Percentiles rank a stretch among this genome's conserved stretches.
Conservation (phyloP, 2,797 vertebrate species). For the Calcarius lapponicus region DNA sequence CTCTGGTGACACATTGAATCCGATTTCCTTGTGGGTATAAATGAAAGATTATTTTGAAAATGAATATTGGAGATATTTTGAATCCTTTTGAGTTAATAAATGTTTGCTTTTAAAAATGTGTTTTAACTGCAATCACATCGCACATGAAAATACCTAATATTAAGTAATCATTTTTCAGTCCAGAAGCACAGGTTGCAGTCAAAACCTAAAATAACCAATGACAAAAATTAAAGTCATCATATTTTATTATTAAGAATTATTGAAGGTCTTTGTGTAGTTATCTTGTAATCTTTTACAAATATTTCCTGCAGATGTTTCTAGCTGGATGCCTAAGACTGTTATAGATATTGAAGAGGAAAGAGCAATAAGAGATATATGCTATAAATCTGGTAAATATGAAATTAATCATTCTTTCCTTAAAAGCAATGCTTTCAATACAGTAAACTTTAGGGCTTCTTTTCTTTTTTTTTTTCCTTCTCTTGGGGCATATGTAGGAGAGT, state of each 20-base stretch:
- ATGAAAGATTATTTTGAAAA: not conserved
- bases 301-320: conserved; percentile 64
- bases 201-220: not conserved
- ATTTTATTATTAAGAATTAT: not conserved
- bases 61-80: not conserved
- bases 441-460: not conserved
- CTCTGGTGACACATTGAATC: not conserved
- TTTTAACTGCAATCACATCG: not conserved
- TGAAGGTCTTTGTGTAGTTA: not conserved
- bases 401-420: not conserved
- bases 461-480: not conserved
- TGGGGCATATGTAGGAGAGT: conserved; percentile 68
- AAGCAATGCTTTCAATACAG: not conserved
- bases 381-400: conserved; percentile 72
- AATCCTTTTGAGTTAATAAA: not conserved
- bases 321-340: conserved; percentile 64
- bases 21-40: not conserved
- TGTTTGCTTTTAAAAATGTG: not conserved
- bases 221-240: not conserved
- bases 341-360: conserved; percentile 77
- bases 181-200: not conserved
- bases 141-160: not conserved
- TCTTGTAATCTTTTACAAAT: not conserved
- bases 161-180: not conserved
- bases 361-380: conserved; percentile 75